These are phyloP conservation scores for Microchirus variegatus DNA, from an alignment of 2,797 vertebrate species.

Conservation along the genomic window DNA sequence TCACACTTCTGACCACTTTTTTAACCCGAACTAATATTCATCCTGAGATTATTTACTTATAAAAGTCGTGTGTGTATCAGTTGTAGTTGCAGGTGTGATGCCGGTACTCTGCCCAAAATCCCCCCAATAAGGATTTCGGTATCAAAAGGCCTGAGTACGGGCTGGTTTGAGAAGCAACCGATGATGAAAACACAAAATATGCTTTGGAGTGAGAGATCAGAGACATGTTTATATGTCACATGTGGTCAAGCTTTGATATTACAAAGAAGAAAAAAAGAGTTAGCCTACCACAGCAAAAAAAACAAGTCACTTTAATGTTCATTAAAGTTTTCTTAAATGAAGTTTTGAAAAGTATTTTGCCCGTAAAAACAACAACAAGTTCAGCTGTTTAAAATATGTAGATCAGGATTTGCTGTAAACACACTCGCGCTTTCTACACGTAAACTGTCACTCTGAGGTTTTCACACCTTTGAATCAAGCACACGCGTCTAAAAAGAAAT, in stretches of 20 bases:
- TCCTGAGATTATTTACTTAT: neutral
- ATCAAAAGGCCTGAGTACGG: neutral
- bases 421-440: neutral
- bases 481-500: neutral
- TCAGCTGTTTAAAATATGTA: too few relatives aligned
- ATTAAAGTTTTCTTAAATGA: too few relatives aligned
- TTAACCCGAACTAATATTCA: neutral
- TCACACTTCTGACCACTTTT: neutral
- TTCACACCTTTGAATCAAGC: constrained; percentile 42
- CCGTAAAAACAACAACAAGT: too few relatives aligned
- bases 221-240: neutral
- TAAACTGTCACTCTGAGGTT: constrained; percentile 40
- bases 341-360: too few relatives aligned
- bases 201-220: constrained; percentile 21
- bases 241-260: constrained; percentile 4
- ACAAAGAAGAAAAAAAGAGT: neutral
- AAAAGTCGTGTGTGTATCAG: neutral
- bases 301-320: too few relatives aligned
- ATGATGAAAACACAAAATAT: neutral
- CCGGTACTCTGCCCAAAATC: neutral
- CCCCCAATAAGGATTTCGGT: neutral
- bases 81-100: neutral
- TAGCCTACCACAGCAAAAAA: too few relatives aligned
- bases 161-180: neutral
- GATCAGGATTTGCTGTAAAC: too few relatives aligned